Evolutionary conservation across 2,888 invertebrate genomes (phyloP).

Genomic region (Coremacera marginata): DNA sequence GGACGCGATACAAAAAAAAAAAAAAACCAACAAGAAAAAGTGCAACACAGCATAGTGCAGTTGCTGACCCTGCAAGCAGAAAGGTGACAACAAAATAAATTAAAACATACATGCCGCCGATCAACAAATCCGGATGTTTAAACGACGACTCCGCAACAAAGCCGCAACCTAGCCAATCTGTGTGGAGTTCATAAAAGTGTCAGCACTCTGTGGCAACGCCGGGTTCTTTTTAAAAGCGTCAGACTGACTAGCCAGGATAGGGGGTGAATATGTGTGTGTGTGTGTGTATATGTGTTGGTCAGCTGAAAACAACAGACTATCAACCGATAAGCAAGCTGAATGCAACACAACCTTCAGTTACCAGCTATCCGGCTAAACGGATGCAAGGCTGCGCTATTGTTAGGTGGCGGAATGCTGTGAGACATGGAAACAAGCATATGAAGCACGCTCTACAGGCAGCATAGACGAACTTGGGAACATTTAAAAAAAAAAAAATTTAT

Average conservation of each 20-base stretch:
- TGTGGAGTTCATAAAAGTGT: conserved; percentile 65
- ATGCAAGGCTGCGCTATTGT: background rate
- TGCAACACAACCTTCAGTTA: background rate
- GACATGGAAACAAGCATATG: background rate
- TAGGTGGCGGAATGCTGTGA: background rate
- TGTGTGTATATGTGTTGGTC: background rate
- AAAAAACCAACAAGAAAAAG: too few species aligned
- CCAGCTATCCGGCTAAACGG: background rate
- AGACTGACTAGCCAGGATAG: background rate
- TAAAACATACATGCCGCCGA: background rate
- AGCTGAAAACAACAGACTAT: background rate
- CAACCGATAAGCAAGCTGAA: background rate
- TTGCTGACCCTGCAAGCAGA: too few species aligned
- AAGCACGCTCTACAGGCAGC: background rate
- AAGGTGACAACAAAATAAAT: background rate
- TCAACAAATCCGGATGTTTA: conserved; percentile 12
- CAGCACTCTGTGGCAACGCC: conserved; percentile 55
- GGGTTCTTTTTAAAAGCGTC: background rate
- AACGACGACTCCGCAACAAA: conserved; percentile 53
- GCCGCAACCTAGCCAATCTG: conserved; percentile 60
- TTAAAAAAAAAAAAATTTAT: too few species aligned
- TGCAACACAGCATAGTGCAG: too few species aligned
- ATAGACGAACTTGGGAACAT: too few species aligned
- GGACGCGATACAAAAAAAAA: too few species aligned
- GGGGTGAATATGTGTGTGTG: background rate